phyloP scores from a whole-genome alignment of 2,797 vertebrate genomes.

The Sebastes steindachneri region DNA sequence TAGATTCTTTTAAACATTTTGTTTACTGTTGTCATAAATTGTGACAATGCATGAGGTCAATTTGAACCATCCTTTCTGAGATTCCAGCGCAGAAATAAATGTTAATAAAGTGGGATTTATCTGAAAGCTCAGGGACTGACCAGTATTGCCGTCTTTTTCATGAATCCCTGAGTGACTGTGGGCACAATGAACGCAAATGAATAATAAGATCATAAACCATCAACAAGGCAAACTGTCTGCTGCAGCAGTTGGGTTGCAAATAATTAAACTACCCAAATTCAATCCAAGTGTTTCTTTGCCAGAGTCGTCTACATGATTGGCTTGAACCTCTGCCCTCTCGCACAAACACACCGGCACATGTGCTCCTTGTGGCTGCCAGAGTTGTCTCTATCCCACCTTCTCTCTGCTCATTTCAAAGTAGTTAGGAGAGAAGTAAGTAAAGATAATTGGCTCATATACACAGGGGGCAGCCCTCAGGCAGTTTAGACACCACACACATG shows the following conservation, averaged over 20 bases:
- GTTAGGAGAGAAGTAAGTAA: conserved; percentile 61
- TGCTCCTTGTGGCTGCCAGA: conserved; percentile 29
- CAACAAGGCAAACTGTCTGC: neutral
- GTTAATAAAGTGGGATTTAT: neutral
- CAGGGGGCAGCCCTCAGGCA: conserved; percentile 25
- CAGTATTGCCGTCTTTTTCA: neutral
- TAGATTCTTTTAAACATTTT: neutral
- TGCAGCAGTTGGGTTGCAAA: conserved; percentile 1
- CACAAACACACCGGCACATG: conserved; percentile 21
- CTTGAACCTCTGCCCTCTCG: conserved; percentile 28
- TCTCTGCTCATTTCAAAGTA: conserved; percentile 34
- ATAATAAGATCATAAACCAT: neutral
- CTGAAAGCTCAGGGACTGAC: neutral
- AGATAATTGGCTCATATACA: conserved; percentile 66
- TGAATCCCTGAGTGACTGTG: neutral
- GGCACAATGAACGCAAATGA: neutral
- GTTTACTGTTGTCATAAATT: neutral
- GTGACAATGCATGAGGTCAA: neutral
- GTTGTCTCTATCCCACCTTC: conserved; percentile 25
- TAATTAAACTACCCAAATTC: conserved; percentile 21
- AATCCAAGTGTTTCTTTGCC: conserved; percentile 1
- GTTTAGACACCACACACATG: conserved; percentile 22
- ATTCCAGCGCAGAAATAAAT: neutral
- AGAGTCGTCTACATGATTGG: conserved; percentile 25
- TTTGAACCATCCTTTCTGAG: neutral